Evolutionary conservation across 2,888 invertebrate species (phyloP), one percentile per base, ranked within the genome.

Genomic region (Odiellus spinosus): DNA sequence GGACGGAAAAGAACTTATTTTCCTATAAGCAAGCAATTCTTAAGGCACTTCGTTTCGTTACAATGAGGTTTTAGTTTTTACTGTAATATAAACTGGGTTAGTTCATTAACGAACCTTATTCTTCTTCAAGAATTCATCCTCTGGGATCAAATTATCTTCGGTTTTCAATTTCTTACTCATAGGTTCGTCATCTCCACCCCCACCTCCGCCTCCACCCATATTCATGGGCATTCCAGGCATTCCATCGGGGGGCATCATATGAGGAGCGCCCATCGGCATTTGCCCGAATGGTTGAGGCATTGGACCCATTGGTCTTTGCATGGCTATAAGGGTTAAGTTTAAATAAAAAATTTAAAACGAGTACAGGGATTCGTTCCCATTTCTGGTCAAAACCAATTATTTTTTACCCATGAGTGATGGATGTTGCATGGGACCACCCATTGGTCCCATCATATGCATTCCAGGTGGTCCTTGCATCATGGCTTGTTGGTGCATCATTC

Each of bases 61-160:
- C n/a, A n/a, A n/a, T n/a, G n/a, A n/a, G n/a, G n/a, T n/a, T n/a
- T n/a, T n/a, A n/a, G n/a, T n/a, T n/a, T n/a, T n/a, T n/a, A n/a
- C n/a, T n/a, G n/a, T n/a, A n/a, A n/a, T n/a, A n/a, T n/a, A n/a
- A 26, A 26, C 8, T 26, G 8, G 8, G 26, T 4, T 26, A 8
- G 26, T 26, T 8, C 26, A 26, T 26, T 20, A 38, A 44, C 18
- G 3, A 33, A 52, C 50, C 45, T 53, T 48, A 44, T 50, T 41
- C 21, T 40, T 50, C 73, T 77, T 70, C 53, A 82, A 67, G 68
- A 85, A 90, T 44, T 81, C 77, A 46, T 76, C 74, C 69, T 96
- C 96, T 0, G 93, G 83, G 55, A 95, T 78, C 8, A 98, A 74
- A 41, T 83, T 80, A 61, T 95, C 95, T 66, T 96, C 96, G 0